Base-by-base conservation (phyloP, 2,797 vertebrate genomes). In the Hipposideros larvatus region DNA sequence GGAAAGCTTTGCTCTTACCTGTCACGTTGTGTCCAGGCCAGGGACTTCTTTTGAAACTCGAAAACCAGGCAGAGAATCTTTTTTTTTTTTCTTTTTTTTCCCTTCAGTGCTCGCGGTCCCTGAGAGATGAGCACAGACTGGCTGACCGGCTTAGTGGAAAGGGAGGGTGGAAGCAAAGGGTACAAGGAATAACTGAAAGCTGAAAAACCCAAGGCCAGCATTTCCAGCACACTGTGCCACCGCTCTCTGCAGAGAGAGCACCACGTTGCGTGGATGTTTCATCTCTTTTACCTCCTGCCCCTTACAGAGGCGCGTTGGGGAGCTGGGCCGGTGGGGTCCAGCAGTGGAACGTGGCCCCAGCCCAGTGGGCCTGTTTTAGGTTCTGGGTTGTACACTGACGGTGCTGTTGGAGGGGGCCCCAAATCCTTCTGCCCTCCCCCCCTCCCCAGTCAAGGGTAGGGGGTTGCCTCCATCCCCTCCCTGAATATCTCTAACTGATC, bases 201-300 rank as follows among this genome's bases (percentile, higher is more conserved):
- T 6, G 11, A 13, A 7, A 4, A 24, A 7, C 46, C 28, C 11
- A 7, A 55, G 26, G 48, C 18, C 57, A 28, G 82, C 77, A 6
- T 1, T 31, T 70, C 34, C 24, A 22, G 65, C 66, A 18, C 0
- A 2, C 2, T 0, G 41, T 7, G 48, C 55, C 31, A 0, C 19
- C 0, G 61, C 1, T 5, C 37, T 2, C 24, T 31, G 41, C 26
- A 10, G 5, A 84, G 80, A 8, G 16, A 71, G 74, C 2, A 2
- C 26, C 77, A 3, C 43, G 68, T 26, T 13, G 63, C 43, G 21
- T 0, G 18, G n/a, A 7, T 11, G n/a, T 26, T 59, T 37, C 5
- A 3, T 24, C 73, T 31, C 73, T 31, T 53, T 75, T 5, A 24
- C 19, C 31, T 28, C 63, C 61, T 71, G 46, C 55, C 61, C 41